A percentile compares a stretch with the other conserved stretches of the same genome.
phyloP scores from a whole-genome alignment of 2,888 invertebrate species.

The Phania funesta region DNA sequence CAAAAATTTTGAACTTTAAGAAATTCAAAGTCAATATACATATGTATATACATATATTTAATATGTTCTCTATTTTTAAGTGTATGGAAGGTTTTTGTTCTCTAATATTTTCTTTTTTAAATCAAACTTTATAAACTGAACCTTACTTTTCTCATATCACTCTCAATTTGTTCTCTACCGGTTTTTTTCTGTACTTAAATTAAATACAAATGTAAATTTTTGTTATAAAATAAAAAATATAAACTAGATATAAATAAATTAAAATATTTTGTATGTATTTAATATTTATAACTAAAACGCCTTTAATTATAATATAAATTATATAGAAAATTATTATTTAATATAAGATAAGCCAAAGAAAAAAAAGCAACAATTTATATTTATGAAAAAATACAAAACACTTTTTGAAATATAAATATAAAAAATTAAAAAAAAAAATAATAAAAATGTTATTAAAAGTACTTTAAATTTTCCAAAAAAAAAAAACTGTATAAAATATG shows the following conservation, averaged over 20 bases:
- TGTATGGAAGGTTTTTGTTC: background rate
- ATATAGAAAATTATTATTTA: constrained; percentile 67
- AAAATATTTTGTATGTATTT: constrained; percentile 57
- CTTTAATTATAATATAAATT: constrained; percentile 53
- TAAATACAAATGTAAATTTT: constrained; percentile 62
- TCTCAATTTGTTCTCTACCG: background rate
- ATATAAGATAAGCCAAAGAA: constrained; percentile 80
- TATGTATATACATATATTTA: too few relatives aligned
- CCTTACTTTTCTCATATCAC: background rate
- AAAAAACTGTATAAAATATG: too few relatives aligned
- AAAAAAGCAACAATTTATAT: constrained; percentile 61
- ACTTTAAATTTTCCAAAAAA: background rate
- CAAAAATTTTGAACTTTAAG: too few relatives aligned
- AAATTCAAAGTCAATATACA: too few relatives aligned
- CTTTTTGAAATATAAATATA: background rate
- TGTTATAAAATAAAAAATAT: constrained; percentile 62
- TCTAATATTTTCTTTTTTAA: background rate
- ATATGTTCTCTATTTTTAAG: too few relatives aligned
- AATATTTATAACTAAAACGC: constrained; percentile 66
- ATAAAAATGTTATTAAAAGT: background rate
- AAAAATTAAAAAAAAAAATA: background rate
- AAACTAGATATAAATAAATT: constrained; percentile 26
- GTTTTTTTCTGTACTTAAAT: constrained; percentile 34
- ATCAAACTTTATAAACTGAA: background rate
- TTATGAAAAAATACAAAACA: constrained; percentile 50